Base-by-base conservation (phyloP, 1,140 invertebrate species). In the Luehdorfia chinensis region DNA sequence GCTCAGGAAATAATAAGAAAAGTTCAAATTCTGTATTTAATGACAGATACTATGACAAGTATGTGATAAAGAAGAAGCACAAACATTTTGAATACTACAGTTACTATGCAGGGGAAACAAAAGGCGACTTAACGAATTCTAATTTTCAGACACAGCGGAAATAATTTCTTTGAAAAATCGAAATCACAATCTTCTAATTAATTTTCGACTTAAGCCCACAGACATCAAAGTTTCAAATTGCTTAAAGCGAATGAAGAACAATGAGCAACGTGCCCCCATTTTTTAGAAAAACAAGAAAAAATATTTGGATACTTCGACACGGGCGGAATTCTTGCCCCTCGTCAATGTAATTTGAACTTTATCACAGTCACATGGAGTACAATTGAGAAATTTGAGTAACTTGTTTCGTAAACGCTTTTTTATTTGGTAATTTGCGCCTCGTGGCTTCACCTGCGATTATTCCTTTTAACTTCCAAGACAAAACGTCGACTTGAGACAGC, bases 241-340 rank as follows among this genome's bases (percentile, higher is more conserved):
- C 36, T 34, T 44, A 25, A 31, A 48, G 39, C 45, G 45, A 48
- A 47, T 43, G 25, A 15, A 18, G 37, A 30, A 37, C 25, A 54
- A 54, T 45, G 50, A 50, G 47, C 49, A 57, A 49, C 50, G 30
- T 47, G 46, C 48, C 31, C 45, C 55, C 50, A 45, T 49, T 57
- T 47, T 47, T 44, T 47, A 46, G 25, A 39, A 11, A 33, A 16
- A 31, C 32, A 48, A 52, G 39, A 37, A 49, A 58, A 58, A 53
- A 58, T 53, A 58, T 49, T 58, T 53, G 55, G 50, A 49, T 43
- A 58, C 46, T 33, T 54, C 45, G 50, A 51, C 45, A 43, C 39
- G 39, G 25, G 39, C 39, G 16, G 25, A 14, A 43, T 43, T 43
- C 39, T 28, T 43, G 14, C 13, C 25, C 4, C 39, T 43, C 25